Conservation (phyloP, 2,113 vertebrate genomes). For the Smithornis capensis region DNA sequence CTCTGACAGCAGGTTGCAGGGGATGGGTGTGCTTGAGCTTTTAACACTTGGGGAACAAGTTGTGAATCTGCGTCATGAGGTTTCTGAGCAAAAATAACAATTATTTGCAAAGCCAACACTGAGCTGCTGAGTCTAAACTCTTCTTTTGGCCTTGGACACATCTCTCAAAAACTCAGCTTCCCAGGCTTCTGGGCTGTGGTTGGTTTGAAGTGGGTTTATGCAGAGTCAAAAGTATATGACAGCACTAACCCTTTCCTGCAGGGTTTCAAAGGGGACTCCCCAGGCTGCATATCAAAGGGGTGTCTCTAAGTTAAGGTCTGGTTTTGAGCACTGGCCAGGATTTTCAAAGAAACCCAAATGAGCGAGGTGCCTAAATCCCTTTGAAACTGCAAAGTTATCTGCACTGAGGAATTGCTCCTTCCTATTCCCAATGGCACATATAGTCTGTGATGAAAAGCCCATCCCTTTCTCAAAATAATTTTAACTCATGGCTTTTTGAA, state of each 20-base stretch:
- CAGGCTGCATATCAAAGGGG: constrained; percentile 46
- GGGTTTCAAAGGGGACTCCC: constrained; percentile 61
- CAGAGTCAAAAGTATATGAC: constrained; percentile 21
- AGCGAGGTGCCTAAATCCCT: background rate
- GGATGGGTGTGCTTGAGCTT: background rate
- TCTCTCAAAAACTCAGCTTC: background rate
- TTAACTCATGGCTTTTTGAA: background rate
- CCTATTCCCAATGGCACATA: background rate
- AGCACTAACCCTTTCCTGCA: constrained; percentile 44
- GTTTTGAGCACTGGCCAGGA: background rate
- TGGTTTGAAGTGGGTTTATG: constrained; percentile 54
- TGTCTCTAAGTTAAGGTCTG: constrained; percentile 3
- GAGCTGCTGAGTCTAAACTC: background rate
- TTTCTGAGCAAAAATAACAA: background rate
- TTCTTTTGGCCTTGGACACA: background rate
- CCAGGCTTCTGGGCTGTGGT: constrained; percentile 22
- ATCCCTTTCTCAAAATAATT: background rate
- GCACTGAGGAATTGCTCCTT: background rate
- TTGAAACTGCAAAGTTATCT: background rate
- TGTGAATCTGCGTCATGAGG: constrained; percentile 19
- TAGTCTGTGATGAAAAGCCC: background rate
- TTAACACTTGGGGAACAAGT: background rate
- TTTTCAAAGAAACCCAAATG: constrained; percentile 1
- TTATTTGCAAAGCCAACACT: constrained; percentile 35
- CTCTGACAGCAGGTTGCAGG: constrained; percentile 39